phyloP scores from a whole-genome alignment of 2,113 vertebrate genomes.

The Leptodactylus fuscus region DNA sequence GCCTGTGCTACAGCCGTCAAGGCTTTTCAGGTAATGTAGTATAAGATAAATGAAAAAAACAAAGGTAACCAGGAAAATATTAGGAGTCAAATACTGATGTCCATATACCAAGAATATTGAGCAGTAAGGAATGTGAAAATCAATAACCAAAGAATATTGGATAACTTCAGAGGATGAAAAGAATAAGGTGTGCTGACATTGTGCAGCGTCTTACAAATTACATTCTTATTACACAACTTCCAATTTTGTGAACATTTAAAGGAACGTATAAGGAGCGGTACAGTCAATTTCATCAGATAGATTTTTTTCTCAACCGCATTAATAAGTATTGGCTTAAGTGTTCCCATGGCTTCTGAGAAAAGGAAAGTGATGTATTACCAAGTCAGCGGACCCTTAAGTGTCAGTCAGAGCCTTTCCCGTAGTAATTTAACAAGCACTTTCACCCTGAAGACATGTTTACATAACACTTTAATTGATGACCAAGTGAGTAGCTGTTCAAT shows the following conservation, averaged over 20 bases:
- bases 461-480: slow-evolving; percentile 30
- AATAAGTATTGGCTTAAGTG: not conserved
- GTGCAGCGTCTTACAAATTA: too few species aligned
- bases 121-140: not conserved
- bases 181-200: not conserved
- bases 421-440: slow-evolving; percentile 24
- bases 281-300: not conserved
- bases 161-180: not conserved
- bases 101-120: not conserved
- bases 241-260: not conserved
- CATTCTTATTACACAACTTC: too few species aligned
- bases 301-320: not conserved
- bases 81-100: too few species aligned
- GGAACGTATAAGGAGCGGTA: not conserved
- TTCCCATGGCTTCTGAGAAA: slow-evolving; percentile 9
- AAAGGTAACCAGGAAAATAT: too few species aligned
- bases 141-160: not conserved
- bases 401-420: slow-evolving; percentile 10
- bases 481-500: slow-evolving; percentile 5
- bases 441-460: slow-evolving; percentile 34
- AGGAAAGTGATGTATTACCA: slow-evolving; percentile 17
- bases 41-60: too few species aligned
- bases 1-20: too few species aligned
- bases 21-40: too few species aligned
- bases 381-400: slow-evolving; percentile 17